Base-by-base conservation (phyloP, 1,140 invertebrate genomes). In the Drosophila obscura region DNA sequence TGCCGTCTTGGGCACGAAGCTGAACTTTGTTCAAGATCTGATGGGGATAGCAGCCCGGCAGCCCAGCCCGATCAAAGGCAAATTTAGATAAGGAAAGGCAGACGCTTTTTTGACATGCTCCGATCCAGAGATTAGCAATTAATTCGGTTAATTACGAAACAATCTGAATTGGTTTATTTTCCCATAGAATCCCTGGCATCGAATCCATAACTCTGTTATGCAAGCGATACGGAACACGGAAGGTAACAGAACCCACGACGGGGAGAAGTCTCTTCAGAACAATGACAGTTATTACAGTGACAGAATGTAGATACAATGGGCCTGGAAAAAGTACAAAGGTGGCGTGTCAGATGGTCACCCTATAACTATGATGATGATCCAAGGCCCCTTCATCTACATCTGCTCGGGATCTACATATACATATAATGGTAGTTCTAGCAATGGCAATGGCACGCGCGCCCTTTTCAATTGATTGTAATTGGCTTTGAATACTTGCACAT, bases 381-480 rank as follows among this genome's bases (percentile, higher is more conserved):
- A 39, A 11, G 35, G 35, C 35, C 35, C 35, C 11, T 4, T 5
- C 11, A 28, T 28, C 22, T 7, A 1, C 26, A 67, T 69, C 49
- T 31, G 1, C 9, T 45, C 13, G 35, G 11, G 9, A 63, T 8
- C 22, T 45, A 58, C 44, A 63, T 28, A 39, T 45, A 58, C 44
- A 63, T 28, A 39, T 39, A 39, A 39, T 39, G 35, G 35, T 39
- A 11, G 26, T 68, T 67, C 43, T 67, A 19, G 19, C 19, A 19
- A 19, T 19, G 41, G 46, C 73, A 56, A 31, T 69, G 73, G 58
- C 62, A 68, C 43, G 56, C 67, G 63, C 79, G 58, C 57, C 77
- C 77, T 66, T 82, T 88, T 79, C 57, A 87, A 85, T 87, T 87
- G 83, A 59, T 58, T 75, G 46, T 88, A 87, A 87, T 87, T 87